Evolutionary conservation across 2,888 invertebrate species (phyloP), one percentile per base, ranked within the genome.

Genomic region (Phlogophora meticulosa): DNA sequence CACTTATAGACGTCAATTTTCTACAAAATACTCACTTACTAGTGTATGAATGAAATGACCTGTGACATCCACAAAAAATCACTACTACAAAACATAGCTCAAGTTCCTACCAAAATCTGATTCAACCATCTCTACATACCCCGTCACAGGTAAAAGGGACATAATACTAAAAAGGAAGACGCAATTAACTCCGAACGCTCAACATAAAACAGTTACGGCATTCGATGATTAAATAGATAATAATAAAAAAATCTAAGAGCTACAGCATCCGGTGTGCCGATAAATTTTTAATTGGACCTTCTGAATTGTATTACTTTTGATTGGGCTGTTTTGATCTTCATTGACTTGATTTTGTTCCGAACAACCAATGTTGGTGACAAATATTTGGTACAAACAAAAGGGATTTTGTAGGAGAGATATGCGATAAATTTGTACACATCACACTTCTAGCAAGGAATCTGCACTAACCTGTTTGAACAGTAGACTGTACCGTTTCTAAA

Each of bases 211-310:
- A 58, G 84, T 86, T 78, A 87, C 80, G 69, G 60, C 81, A 82
- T 85, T 85, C 83, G 77, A 87, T 88, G 88, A 91, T 89, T 84
- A 88, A 91, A 87, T 87, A 90, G 89, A 72, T 58, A 55, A 85
- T 82, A 91, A 90, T 90, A 88, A 86, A 81, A 83, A 84, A 84
- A 82, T 76, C 80, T 84, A 81, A 85, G 79, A 64, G 72, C 56
- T 66, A 52, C 59, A 40, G 2, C 82, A 80, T 78, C 70, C 74
- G 66, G 59, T 28, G 55, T 66, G 74, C 78, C 76, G 75, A 84
- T 85, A 85, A 85, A 85, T 80, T 66, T 79, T 75, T 79, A 78
- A 81, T 55, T 77, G 65, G 52, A 57, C 52, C 34, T 48, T 24
- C 46, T 60, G 32, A 79, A 67, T 80, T 84, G 80, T 86, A 85